phyloP scores from a whole-genome alignment of 2,113 vertebrate species.

The Aix galericulata region DNA sequence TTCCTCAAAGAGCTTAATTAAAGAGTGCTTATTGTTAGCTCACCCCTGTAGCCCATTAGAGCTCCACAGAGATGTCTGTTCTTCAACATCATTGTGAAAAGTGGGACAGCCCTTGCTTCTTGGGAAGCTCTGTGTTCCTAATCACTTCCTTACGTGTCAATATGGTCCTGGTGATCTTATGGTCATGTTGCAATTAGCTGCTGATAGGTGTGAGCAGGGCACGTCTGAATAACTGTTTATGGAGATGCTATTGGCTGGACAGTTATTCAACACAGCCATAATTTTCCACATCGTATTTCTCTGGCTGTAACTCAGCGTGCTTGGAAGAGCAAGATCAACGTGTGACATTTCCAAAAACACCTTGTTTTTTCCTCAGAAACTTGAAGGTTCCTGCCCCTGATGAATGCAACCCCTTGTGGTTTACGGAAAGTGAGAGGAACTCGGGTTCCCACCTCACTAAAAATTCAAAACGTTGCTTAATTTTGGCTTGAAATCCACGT shows the following conservation, averaged over 20 bases:
- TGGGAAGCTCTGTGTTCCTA: constrained; percentile 36
- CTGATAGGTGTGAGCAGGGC: not conserved
- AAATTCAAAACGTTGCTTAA: not conserved
- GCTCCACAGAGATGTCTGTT: constrained; percentile 48
- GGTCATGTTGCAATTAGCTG: constrained; percentile 52
- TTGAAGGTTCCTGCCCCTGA: accelerated
- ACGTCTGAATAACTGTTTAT: constrained; percentile 15
- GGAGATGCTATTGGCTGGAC: not conserved
- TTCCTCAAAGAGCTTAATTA: constrained; percentile 74
- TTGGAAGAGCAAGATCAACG: not conserved
- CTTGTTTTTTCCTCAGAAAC: not conserved
- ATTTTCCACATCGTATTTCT: not conserved
- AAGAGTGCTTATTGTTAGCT: constrained; percentile 69
- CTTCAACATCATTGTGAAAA: constrained; percentile 49
- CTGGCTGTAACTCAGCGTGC: not conserved
- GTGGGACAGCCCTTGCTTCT: constrained; percentile 49
- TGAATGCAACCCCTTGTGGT: not conserved
- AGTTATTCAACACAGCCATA: not conserved
- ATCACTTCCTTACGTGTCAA: constrained; percentile 51
- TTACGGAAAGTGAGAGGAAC: not conserved
- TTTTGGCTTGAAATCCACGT: not conserved
- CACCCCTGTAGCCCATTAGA: constrained; percentile 61
- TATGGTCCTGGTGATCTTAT: constrained; percentile 42
- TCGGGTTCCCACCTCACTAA: not conserved
- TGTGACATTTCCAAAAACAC: not conserved